These are phyloP conservation scores for Delphinapterus leucas DNA, from an alignment of 2,113 vertebrate species.

Conservation along the genomic window DNA sequence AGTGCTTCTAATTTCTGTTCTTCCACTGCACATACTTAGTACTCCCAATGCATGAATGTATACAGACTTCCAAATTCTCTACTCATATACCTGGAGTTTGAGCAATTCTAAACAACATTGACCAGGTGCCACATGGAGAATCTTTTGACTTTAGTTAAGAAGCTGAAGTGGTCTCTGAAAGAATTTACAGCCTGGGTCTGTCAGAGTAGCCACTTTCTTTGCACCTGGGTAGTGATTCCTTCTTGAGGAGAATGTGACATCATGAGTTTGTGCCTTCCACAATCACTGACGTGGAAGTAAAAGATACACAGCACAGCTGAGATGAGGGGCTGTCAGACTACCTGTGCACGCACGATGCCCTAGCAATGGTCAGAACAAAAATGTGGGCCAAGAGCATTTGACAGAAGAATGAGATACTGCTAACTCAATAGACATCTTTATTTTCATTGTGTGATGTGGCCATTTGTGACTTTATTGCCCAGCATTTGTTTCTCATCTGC, in stretches of 20 bases:
- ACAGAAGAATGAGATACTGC: not conserved
- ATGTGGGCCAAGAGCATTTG: accelerated
- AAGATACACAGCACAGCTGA: accelerated
- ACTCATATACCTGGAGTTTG: not conserved
- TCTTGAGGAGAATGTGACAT: not conserved
- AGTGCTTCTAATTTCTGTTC: not conserved
- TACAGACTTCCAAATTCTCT: not conserved
- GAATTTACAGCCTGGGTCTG: not conserved
- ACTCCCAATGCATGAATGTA: not conserved
- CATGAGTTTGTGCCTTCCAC: not conserved
- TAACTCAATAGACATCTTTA: not conserved
- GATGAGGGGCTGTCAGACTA: not conserved
- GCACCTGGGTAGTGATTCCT: not conserved
- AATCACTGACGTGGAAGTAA: not conserved
- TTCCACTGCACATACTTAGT: not conserved
- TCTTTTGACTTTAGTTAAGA: not conserved
- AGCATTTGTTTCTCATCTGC: not conserved
- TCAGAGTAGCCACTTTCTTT: not conserved
- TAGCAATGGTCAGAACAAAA: not conserved
- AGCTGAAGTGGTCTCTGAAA: not conserved
- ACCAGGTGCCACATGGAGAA: not conserved
- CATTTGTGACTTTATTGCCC: not conserved
- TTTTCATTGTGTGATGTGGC: not conserved
- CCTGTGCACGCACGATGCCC: accelerated
- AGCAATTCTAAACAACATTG: not conserved